Evolutionary conservation across 2,113 vertebrate species (phyloP).

Genomic region (Protomyctophum bolini): DNA sequence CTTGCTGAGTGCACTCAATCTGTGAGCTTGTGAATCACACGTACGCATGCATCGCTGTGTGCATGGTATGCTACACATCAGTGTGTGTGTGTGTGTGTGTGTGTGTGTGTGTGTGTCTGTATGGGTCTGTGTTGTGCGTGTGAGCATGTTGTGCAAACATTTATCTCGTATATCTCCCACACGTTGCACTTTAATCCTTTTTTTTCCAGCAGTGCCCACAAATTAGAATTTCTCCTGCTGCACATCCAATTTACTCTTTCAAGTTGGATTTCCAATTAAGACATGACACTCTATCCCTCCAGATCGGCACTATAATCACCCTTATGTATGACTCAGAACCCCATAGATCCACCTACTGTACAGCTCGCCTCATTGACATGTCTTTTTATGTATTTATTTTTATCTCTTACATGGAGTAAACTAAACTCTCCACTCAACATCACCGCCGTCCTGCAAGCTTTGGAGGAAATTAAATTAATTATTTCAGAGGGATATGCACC

Average conservation of each 20-base stretch:
- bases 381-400: no score
- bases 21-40: constrained; percentile 54
- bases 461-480: no score
- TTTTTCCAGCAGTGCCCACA: constrained; percentile 13
- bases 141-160: no score
- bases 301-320: constrained; percentile 13
- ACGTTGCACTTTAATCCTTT: constrained; percentile 22
- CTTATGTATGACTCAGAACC: background rate
- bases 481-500: no score
- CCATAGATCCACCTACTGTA: background rate
- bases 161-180: background rate
- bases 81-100: constrained; percentile 10
- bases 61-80: background rate
- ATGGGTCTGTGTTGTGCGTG: background rate
- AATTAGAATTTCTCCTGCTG: constrained; percentile 26
- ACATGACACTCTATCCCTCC: background rate
- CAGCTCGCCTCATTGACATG: no score
- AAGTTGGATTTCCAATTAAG: constrained; percentile 41
- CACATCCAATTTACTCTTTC: constrained; percentile 36
- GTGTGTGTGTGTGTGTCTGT: constrained; percentile 7
- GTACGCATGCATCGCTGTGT: background rate
- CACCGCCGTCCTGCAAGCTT: no score
- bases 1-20: constrained; percentile 71
- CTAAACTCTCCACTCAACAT: no score
- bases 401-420: no score